Conservation (phyloP, 2,797 vertebrate genomes). For the Dermochelys coriacea region DNA sequence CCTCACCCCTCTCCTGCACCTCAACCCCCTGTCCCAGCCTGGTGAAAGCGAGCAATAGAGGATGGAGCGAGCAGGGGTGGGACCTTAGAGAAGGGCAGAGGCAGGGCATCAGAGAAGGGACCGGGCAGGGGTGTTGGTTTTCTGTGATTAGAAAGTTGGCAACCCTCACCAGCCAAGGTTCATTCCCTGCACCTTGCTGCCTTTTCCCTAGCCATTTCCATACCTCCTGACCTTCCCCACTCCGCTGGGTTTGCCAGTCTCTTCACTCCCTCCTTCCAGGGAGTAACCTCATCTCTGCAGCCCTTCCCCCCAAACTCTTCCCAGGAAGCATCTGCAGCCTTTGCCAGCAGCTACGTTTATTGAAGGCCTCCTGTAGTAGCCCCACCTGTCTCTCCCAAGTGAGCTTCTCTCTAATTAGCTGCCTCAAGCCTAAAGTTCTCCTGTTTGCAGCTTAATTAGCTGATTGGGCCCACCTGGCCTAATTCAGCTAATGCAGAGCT, state of each 20-base stretch:
- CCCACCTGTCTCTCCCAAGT: background rate
- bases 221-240: background rate
- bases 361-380: no score
- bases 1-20: no score
- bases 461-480: background rate
- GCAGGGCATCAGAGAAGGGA: no score
- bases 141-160: no score
- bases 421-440: background rate
- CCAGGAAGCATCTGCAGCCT: background rate
- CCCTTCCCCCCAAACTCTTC: background rate
- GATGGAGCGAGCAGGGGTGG: no score
- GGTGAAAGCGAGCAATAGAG: no score
- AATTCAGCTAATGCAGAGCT: background rate
- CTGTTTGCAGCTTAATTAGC: background rate
- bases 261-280: background rate
- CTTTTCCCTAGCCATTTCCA: background rate
- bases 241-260: background rate
- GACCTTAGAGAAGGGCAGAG: no score
- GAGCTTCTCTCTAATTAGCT: background rate
- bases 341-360: background rate
- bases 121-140: no score
- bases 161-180: no score
- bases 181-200: background rate
- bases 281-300: background rate
- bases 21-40: no score